Conservation (phyloP, 2,797 vertebrate genomes). For the Bucorvus abyssinicus region DNA sequence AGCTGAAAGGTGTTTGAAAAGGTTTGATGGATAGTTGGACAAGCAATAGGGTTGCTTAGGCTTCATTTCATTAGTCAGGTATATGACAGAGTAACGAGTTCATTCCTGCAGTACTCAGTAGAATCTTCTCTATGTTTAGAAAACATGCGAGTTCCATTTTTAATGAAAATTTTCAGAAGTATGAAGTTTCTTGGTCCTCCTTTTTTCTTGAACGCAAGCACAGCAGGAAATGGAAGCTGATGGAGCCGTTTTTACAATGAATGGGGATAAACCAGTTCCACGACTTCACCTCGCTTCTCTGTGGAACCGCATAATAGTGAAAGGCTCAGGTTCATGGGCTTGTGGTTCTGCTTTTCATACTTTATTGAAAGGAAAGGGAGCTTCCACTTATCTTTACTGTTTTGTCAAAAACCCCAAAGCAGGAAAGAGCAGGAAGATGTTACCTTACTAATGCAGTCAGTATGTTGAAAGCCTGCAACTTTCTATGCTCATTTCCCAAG, state of each 20-base stretch:
- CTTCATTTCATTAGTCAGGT: neutral
- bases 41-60: neutral
- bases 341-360: neutral
- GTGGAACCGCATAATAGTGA: neutral
- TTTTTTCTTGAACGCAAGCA: neutral
- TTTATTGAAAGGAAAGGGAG: neutral
- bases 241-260: neutral
- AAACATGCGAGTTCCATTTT: neutral
- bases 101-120: neutral
- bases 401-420: neutral
- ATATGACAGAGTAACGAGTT: neutral
- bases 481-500: neutral
- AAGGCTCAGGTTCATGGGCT: neutral
- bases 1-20: neutral
- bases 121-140: neutral
- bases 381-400: neutral
- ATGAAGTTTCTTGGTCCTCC: neutral
- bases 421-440: neutral
- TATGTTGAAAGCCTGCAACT: neutral
- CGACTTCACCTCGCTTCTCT: neutral
- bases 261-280: neutral
- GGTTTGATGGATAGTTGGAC: neutral
- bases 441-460: accelerated
- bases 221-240: neutral
- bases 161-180: neutral